Evolutionary conservation across 2,113 vertebrate genomes (phyloP).

Genomic region (Turnix velox): DNA sequence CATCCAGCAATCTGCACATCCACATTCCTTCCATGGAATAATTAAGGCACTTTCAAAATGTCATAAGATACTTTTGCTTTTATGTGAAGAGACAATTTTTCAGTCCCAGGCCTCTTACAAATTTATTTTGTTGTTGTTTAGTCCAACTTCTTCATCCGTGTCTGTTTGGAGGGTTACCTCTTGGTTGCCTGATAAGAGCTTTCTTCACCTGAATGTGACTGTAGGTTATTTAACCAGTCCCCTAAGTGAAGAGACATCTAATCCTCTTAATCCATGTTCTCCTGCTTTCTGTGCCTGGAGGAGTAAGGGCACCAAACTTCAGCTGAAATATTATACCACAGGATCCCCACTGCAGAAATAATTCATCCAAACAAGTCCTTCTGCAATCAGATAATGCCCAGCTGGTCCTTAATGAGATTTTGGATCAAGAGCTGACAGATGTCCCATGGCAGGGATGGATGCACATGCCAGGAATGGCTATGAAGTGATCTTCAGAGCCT

Average conservation of each 20-base stretch:
- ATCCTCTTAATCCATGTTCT: background rate
- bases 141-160: background rate
- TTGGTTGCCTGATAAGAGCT: background rate
- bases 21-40: background rate
- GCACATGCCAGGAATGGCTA: background rate
- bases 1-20: background rate
- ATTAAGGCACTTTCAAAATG: background rate
- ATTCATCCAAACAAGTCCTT: slow-evolving; percentile 5
- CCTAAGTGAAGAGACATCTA: background rate
- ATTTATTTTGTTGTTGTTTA: background rate
- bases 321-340: background rate
- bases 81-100: background rate
- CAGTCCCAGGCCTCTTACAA: background rate
- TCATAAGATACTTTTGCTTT: background rate
- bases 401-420: background rate
- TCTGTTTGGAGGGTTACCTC: background rate
- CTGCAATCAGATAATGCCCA: background rate
- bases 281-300: background rate
- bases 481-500: background rate
- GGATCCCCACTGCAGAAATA: background rate
- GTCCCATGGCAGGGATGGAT: background rate
- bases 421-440: background rate
- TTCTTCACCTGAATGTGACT: background rate
- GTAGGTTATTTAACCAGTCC: background rate
- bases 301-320: background rate